These are phyloP conservation scores for Brenthis ino DNA, from an alignment of 2,888 invertebrate species.

Conservation along the genomic window DNA sequence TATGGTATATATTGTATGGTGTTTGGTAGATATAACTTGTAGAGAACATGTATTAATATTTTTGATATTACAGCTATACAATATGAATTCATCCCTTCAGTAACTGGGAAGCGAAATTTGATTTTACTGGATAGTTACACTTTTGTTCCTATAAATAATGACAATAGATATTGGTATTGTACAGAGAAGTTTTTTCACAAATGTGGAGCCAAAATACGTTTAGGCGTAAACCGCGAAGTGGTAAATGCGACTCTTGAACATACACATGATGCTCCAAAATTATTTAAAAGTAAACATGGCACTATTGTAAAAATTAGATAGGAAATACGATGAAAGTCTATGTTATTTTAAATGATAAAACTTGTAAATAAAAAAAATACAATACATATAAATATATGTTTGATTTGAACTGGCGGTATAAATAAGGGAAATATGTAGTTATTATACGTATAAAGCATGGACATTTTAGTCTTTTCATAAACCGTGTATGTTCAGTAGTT, in stretches of 20 bases:
- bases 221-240: conserved; percentile 40
- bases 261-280: conserved; percentile 34
- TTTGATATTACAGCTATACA: conserved; percentile 39
- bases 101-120: conserved; percentile 42
- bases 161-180: conserved; percentile 48
- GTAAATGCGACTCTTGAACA: conserved; percentile 41
- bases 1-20: too few relatives aligned
- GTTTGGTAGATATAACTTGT: too few relatives aligned
- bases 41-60: background rate
- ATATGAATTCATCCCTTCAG: conserved; percentile 49
- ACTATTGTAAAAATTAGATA: background rate
- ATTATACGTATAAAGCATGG: too few relatives aligned
- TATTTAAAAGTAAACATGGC: conserved; percentile 22
- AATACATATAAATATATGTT: too few relatives aligned
- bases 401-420: too few relatives aligned
- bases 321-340: background rate
- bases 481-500: too few relatives aligned
- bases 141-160: conserved; percentile 44
- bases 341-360: background rate
- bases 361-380: too few relatives aligned
- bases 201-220: conserved; percentile 47
- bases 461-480: too few relatives aligned
- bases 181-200: conserved; percentile 43
- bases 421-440: too few relatives aligned
- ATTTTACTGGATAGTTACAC: conserved; percentile 43